Percentiles rank a stretch among this genome's conserved stretches.
Conservation (phyloP, 1,140 invertebrate species). For the Eubasilissa regina region DNA sequence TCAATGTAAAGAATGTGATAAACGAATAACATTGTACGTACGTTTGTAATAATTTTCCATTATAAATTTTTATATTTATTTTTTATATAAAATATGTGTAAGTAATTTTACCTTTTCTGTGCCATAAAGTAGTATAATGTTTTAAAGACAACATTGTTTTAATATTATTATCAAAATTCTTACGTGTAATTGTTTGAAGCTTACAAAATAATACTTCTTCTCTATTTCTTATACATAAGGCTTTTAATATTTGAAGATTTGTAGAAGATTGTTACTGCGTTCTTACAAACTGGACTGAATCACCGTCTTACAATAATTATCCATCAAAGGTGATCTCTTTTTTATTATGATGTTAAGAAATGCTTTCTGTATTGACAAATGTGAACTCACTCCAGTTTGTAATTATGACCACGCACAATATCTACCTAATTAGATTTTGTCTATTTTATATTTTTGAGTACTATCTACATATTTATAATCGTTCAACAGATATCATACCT, state of each 20-base stretch:
- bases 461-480: no score
- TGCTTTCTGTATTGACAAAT: no score
- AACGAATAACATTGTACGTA: neutral
- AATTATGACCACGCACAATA: no score
- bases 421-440: no score
- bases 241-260: conserved; percentile 22
- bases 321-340: no score
- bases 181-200: neutral
- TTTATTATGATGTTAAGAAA: no score
- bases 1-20: neutral
- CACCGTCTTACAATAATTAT: no score
- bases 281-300: no score
- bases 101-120: conserved; percentile 31
- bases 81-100: conserved; percentile 30
- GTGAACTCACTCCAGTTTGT: no score
- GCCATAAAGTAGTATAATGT: conserved; percentile 34
- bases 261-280: neutral
- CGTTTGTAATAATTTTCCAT: conserved; percentile 15
- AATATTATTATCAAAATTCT: neutral
- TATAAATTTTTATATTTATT: conserved; percentile 33
- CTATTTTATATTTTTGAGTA: no score
- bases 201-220: conserved; percentile 20
- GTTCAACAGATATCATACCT: no score
- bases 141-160: conserved; percentile 7
- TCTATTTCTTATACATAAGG: conserved; percentile 13